These are phyloP conservation scores for Sipha flava DNA, from an alignment of 1,140 invertebrate genomes.

Conservation along the genomic window DNA sequence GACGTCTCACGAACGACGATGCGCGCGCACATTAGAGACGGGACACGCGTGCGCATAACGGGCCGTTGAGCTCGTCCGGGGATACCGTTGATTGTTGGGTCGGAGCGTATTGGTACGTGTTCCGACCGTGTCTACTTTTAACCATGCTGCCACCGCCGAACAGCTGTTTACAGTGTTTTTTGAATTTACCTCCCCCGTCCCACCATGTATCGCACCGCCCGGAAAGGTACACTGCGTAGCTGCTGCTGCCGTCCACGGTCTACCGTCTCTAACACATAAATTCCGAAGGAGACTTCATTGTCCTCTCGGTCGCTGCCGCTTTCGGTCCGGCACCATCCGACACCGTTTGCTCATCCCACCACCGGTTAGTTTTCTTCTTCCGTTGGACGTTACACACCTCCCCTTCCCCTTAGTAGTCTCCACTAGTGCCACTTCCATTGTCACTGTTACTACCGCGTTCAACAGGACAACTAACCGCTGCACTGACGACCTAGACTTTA, in stretches of 20 bases:
- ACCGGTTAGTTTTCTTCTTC: not conserved
- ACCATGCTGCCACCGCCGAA: not conserved
- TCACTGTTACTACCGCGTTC: too few species aligned
- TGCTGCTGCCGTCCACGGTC: not conserved
- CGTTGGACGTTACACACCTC: not conserved
- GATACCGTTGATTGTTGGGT: not conserved
- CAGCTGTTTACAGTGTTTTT: not conserved
- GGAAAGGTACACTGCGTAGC: not conserved
- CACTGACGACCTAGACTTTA: too few species aligned
- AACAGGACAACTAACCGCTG: too few species aligned
- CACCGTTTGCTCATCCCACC: too few species aligned
- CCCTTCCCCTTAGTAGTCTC: too few species aligned
- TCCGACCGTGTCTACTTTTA: not conserved
- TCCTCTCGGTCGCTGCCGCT: not conserved
- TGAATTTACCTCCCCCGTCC: too few species aligned
- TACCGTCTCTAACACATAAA: not conserved
- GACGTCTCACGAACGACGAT: too few species aligned
- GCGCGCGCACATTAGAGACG: not conserved
- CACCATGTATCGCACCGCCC: too few species aligned
- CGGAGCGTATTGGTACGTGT: not conserved
- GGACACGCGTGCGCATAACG: not conserved
- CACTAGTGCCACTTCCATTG: too few species aligned
- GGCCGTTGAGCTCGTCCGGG: not conserved
- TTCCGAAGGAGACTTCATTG: not conserved
- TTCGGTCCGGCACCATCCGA: too few species aligned